Percentiles rank a stretch among this genome's conserved stretches.
Conservation (phyloP, 1,140 invertebrate species). For the Drosophila busckii region DNA sequence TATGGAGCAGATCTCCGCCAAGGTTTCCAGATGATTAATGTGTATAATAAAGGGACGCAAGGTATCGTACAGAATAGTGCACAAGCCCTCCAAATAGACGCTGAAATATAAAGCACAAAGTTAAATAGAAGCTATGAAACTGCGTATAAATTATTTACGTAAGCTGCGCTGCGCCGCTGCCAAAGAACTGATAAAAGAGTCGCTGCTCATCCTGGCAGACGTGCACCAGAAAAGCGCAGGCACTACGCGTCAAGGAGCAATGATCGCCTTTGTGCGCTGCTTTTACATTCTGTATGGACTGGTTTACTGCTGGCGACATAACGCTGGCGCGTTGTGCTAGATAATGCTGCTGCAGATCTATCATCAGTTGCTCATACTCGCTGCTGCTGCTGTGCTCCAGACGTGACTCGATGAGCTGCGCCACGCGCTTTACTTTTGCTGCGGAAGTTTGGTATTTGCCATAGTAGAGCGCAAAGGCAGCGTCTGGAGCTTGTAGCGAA, state of each 20-base stretch:
- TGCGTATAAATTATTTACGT: slow-evolving; percentile 80
- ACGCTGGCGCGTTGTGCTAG: slow-evolving; percentile 85
- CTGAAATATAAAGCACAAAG: slow-evolving; percentile 72
- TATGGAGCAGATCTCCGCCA: slow-evolving; percentile 97
- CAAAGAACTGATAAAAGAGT: slow-evolving; percentile 94
- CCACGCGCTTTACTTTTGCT: slow-evolving; percentile 88
- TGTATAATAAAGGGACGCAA: slow-evolving; percentile 97
- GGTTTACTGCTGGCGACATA: slow-evolving; percentile 84
- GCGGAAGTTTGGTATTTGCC: slow-evolving; percentile 95
- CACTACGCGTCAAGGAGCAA: slow-evolving; percentile 91
- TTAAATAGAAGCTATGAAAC: neutral
- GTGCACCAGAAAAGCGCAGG: slow-evolving; percentile 93
- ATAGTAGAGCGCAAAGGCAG: slow-evolving; percentile 94
- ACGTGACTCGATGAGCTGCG: slow-evolving; percentile 89
- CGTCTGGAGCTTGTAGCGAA: slow-evolving; percentile 80
- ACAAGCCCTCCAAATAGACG: slow-evolving; percentile 90
- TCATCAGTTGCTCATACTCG: slow-evolving; percentile 88
- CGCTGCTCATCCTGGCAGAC: slow-evolving; percentile 95
- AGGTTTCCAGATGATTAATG: slow-evolving; percentile 97
- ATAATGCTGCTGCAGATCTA: slow-evolving; percentile 93
- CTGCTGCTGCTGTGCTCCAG: slow-evolving; percentile 82
- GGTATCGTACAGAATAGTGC: slow-evolving; percentile 94
- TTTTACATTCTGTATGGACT: slow-evolving; percentile 87
- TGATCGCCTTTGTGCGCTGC: slow-evolving; percentile 88
- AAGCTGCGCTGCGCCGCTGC: slow-evolving; percentile 82